Evolutionary conservation across 2,797 vertebrate genomes (phyloP).

Genomic region (Mastacembelus armatus): DNA sequence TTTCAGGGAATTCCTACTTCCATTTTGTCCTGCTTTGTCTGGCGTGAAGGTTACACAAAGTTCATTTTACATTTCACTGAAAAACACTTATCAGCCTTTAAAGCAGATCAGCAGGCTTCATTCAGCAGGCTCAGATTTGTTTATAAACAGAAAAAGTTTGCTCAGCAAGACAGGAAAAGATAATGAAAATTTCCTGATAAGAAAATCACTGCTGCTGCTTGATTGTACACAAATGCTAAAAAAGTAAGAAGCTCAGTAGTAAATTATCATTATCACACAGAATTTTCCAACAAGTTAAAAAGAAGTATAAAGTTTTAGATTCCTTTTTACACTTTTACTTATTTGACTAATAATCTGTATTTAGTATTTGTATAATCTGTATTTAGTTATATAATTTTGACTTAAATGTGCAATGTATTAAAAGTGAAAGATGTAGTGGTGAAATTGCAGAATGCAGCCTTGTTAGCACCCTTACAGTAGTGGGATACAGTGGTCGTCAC

Average conservation of each 20-base stretch:
- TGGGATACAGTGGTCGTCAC: too few relatives aligned
- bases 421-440: too few relatives aligned
- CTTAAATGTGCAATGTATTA: too few relatives aligned
- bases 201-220: conserved; percentile 32
- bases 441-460: too few relatives aligned
- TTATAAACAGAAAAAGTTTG: conserved; percentile 58
- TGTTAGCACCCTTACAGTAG: too few relatives aligned
- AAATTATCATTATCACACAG: too few relatives aligned
- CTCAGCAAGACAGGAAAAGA: conserved; percentile 44
- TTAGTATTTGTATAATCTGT: background rate
- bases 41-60: conserved; percentile 46
- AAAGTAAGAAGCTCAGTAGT: too few relatives aligned
- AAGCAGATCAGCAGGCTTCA: conserved; percentile 27
- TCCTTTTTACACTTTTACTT: too few relatives aligned
- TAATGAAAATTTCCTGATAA: conserved; percentile 57
- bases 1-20: conserved; percentile 65
- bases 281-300: background rate
- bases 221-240: background rate
- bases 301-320: background rate
- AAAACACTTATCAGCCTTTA: conserved; percentile 23
- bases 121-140: conserved; percentile 41
- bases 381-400: too few relatives aligned
- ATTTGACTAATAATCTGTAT: too few relatives aligned
- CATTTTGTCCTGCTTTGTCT: conserved; percentile 57
- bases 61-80: conserved; percentile 41